A percentile compares a stretch with the other conserved stretches of the same genome.
These are phyloP conservation scores for Kuschelorhynchus macadamiae DNA, from an alignment of 2,888 invertebrate species.

Conservation along the genomic window DNA sequence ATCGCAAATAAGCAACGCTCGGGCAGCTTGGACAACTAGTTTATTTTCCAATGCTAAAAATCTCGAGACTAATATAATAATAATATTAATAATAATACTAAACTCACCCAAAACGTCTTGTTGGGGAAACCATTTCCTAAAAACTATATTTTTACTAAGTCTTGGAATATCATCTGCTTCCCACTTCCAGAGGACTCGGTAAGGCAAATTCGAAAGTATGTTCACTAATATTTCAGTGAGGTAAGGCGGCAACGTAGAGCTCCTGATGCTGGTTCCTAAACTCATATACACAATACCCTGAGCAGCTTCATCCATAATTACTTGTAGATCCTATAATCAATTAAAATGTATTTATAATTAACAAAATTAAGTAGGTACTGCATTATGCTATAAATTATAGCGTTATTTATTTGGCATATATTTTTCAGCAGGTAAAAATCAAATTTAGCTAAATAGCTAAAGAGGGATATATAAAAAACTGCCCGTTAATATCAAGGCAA, in stretches of 20 bases:
- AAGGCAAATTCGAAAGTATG: conserved; percentile 65
- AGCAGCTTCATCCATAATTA: conserved; percentile 61
- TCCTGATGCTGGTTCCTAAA: conserved; percentile 66
- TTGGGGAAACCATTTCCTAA: conserved; percentile 69
- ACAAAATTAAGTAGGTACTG: background rate
- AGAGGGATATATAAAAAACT: too few relatives aligned
- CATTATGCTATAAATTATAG: too few relatives aligned
- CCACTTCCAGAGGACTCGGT: conserved; percentile 68
- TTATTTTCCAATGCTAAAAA: too few relatives aligned
- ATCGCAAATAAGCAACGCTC: too few relatives aligned
- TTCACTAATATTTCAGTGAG: conserved; percentile 60
- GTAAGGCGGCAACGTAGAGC: conserved; percentile 60
- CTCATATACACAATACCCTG: conserved; percentile 66
- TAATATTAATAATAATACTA: background rate
- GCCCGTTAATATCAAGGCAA: too few relatives aligned
- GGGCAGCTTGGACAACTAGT: too few relatives aligned
- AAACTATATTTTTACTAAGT: conserved; percentile 64
- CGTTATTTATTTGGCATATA: too few relatives aligned
- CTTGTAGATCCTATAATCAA: conserved; percentile 61
- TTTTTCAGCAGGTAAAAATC: too few relatives aligned
- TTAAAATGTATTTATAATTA: background rate
- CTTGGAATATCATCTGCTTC: conserved; percentile 62
- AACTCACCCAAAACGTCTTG: conserved; percentile 66
- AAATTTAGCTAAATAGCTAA: too few relatives aligned
- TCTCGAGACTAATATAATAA: too few relatives aligned